Conservation (phyloP, 2,888 invertebrate species). For the Drosophila macrothrix region DNA sequence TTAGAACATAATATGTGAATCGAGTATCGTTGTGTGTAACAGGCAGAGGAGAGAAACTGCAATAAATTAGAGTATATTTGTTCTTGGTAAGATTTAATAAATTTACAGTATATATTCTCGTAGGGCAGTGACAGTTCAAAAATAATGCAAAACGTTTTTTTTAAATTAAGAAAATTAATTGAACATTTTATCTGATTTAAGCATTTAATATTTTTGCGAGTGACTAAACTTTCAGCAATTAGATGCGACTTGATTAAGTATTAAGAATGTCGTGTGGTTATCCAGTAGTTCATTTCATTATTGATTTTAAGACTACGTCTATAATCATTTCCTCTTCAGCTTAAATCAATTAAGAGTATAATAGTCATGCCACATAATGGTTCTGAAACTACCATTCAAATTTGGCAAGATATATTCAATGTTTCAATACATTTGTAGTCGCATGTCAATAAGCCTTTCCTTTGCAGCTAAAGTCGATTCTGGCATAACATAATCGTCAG, state of each 20-base stretch:
- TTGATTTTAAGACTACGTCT: not conserved
- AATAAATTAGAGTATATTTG: not conserved
- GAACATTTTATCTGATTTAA: not conserved
- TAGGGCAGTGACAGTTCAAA: not conserved
- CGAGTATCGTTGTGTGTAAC: not conserved
- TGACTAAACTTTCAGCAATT: not conserved
- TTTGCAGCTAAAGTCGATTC: constrained; percentile 18
- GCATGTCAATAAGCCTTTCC: constrained; percentile 38
- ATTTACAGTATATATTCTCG: not conserved
- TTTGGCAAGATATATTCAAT: not conserved
- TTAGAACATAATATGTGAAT: not conserved
- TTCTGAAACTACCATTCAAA: not conserved
- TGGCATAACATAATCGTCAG: constrained; percentile 1
- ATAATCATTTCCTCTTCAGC: constrained; percentile 35
- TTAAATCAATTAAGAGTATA: constrained; percentile 9
- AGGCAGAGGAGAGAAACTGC: not conserved
- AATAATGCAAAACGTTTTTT: not conserved
- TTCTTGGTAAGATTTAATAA: not conserved
- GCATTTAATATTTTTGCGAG: not conserved
- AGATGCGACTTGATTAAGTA: not conserved
- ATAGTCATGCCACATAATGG: not conserved
- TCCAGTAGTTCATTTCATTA: not conserved
- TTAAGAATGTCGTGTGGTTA: not conserved
- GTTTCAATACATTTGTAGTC: not conserved
- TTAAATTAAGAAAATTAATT: no score